Evolutionary conservation across 2,797 vertebrate genomes (phyloP), one percentile per base, ranked within the genome.

Genomic region (Eutrigla gurnardus): DNA sequence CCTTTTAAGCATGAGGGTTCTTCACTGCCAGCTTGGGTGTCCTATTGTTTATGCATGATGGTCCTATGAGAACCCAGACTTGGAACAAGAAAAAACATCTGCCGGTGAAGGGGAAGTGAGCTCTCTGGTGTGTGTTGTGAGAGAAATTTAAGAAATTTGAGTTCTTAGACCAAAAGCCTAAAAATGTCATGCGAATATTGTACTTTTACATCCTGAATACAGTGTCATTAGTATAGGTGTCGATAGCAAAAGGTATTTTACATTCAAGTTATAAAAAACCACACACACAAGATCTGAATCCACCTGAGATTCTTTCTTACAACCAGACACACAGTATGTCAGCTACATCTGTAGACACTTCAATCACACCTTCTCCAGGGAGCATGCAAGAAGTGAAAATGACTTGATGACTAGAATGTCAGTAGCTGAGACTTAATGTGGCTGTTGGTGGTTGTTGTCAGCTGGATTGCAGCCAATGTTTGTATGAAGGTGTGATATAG

Each of bases 21-120:
- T 70, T 67, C 49, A 39, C 43, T 65, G 61, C 57, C 37, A 74
- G 68, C 64, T 25, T 53, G 5, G 36, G 11, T 75, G 50, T 68
- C 35, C 39, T 43, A 35, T 79, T 88, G 80, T 82, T 85, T 71
- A 81, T 80, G 77, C 58, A 66, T 75, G 59, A 77, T 6, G 37
- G 55, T n/a, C 43, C 55, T 14, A 73, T 54, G 14, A 75, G 62
- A 61, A 63, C 46, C 35, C 32, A 61, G 76, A 35, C 52, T 70
- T 46, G 14, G 60, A 68, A 57, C 13, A 8, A 35, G 14, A 10
- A 7, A 42, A 37, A 68, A 72, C 69, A 72, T 70, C 59, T 78
- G 37, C 60, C 36, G 46, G 33, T 53, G 76, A 55, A 35, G 14
- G 11, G 67, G 12, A 32, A 66, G 49, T 37, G 13, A 60, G 55